Base-by-base conservation (phyloP, 2,113 vertebrate species). In the Sturnus vulgaris region DNA sequence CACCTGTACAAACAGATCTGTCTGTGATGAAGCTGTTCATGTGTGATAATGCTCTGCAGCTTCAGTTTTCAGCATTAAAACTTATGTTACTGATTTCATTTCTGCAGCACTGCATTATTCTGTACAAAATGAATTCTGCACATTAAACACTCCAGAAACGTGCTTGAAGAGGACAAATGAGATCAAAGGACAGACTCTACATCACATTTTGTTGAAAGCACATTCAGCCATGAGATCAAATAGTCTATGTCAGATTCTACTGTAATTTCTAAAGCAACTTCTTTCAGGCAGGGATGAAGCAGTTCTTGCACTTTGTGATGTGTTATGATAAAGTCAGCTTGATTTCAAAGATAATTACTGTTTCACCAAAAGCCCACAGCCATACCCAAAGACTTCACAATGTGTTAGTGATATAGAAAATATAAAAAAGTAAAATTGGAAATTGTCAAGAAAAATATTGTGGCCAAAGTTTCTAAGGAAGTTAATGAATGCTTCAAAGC, bases 101-200 rank as follows among this genome's bases (percentile, higher is more conserved):
- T 83, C 86, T 92, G 64, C 57, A 97, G 88, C 65, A 76, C 77
- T 89, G 75, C 76, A 72, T 96, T 94, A 95, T 92, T 96, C 87
- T 50, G 40, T 72, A 79, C 49, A 37, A 93, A 96, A 97, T 81
- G 93, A 98, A 95, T 56, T 42, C 40, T 77, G 31, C 50, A 83
- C 40, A 93, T 95, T 90, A 97, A 97, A 96, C 64, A 85, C 83
- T 92, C 47, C 15, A 96, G 88, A 98, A 97, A 93, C 47, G 53
- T 97, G 95, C 95, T 97, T 95, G 96, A 97, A 97, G 84, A 96
- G 92, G 81, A 97, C 86, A 97, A 97, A 98, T 95, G 86, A 96
- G 96, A 98, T 97, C 92, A 96, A 94, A 81, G 93, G 94, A 96
- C 59, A 94, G 61, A 91, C 80, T 87, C 83, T 80, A 95, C 65